These are phyloP conservation scores for Andrena fulva DNA, from an alignment of 2,888 invertebrate genomes.

Conservation along the genomic window DNA sequence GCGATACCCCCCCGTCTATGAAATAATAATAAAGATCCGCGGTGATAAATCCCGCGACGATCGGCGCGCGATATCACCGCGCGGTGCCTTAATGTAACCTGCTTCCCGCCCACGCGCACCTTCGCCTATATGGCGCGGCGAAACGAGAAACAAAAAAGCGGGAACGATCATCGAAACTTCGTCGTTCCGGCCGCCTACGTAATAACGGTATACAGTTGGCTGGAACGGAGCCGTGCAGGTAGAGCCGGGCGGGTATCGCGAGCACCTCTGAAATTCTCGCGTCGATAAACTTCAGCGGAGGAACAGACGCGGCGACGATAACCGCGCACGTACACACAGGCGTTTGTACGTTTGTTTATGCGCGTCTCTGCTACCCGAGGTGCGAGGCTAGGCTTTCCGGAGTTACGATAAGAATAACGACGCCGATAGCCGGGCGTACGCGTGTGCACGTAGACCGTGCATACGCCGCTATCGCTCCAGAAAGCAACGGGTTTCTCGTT, in stretches of 20 bases:
- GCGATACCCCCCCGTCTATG: constrained; percentile 1
- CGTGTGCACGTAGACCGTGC: not conserved
- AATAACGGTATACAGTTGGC: constrained; percentile 63
- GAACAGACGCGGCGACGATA: constrained; percentile 56
- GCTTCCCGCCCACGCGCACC: constrained; percentile 45
- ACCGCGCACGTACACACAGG: constrained; percentile 26
- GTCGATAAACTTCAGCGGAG: constrained; percentile 54
- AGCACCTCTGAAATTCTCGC: constrained; percentile 25
- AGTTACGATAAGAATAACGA: constrained; percentile 69
- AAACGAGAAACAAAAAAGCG: constrained; percentile 6
- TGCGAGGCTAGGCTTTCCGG: constrained; percentile 53
- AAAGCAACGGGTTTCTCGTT: constrained; percentile 24
- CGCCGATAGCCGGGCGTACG: constrained; percentile 54
- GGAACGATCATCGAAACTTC: constrained; percentile 45
- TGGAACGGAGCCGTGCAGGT: constrained; percentile 7
- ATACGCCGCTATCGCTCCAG: constrained; percentile 12
- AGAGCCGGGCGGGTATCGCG: not conserved
- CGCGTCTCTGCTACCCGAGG: constrained; percentile 36
- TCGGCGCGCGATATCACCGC: constrained; percentile 11
- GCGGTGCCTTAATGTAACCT: constrained; percentile 26
- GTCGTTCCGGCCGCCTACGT: constrained; percentile 51
- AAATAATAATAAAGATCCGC: constrained; percentile 31
- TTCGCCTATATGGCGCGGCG: constrained; percentile 1
- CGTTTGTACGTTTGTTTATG: constrained; percentile 41
- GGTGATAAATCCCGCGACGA: constrained; percentile 24